Evolutionary conservation across 2,888 invertebrate species (phyloP), one percentile per base, ranked within the genome.

Genomic region (Alitta virens): DNA sequence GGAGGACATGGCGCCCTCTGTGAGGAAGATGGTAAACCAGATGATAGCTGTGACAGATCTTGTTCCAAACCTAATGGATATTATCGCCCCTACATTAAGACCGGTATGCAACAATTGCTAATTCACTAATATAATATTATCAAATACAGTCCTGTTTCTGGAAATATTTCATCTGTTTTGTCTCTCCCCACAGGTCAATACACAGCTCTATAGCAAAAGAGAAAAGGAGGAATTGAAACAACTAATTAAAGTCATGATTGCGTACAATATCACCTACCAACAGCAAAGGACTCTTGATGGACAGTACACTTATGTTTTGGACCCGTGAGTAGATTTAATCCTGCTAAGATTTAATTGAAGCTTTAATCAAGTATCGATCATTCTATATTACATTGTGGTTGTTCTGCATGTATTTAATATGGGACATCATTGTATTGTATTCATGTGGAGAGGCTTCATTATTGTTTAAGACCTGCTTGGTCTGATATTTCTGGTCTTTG

Each of bases 241-340:
- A 26, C 88, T 93, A 27, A 90, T 95, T 14, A 86, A 88, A 68
- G 86, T 91, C 0, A 91, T 97, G 93, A 88, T 94, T 55, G 91
- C 92, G 78, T 91, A 93, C 82, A 94, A 93, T 64, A 83, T 97
- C 67, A 88, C 88, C 60, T 94, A 92, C 81, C 84, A 87, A 0
- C 96, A 96, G 81, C 89, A 91, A 64, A 88, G 90, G 59, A 86
- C 85, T 5, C 81, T 84, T 0, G 93, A 94, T 68, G 94, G 94
- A 1, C 87, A 86, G 27, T 94, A 92, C 81, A 85, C 86, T 24
- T 90, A 85, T 76, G 77, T 69, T 82, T 81, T 91, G 43, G 92
- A 94, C 74, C 95, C 94, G 63, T 87, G 77, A 81, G 85, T 62
- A 43, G n/a, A n/a, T n/a, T n/a, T n/a, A n/a, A n/a, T n/a, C n/a